Base-by-base conservation (phyloP, 2,888 invertebrate species). In the Sipha maydis region DNA sequence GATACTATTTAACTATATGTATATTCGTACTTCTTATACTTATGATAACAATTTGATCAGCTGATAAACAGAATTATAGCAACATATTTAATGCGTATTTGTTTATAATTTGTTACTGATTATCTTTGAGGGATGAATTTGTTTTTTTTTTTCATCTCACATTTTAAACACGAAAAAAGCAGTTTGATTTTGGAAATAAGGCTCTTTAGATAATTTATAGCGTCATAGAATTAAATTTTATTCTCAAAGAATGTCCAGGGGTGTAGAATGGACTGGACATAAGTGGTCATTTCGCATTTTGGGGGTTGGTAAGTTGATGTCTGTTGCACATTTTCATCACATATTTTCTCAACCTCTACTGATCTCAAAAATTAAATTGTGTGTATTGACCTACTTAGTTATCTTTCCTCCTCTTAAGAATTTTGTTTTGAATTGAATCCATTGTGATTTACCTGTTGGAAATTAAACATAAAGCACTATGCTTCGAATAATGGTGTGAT, bases 211-310 rank as follows among this genome's bases (percentile, higher is more conserved):
- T 61, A 38, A 83, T 75, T 38, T 83, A 75, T 61, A 28, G 75
- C 8, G 14, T 17, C n/a, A 61, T 8, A 56, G 38, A 11, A 75
- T 38, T 2, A 14, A 5, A 67, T 77, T 77, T 31, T 31, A 85
- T 21, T 48, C 17, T 21, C 21, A 56, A 38, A 67, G 21, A 48
- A 41, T 77, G 41, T 61, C 41, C 41, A 76, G 61, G 31, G 19
- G n/a, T 17, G 67, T 48, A 77, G 19, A 67, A 31, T 48, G 75
- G 56, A 75, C 9, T 71, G 76, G 76, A 84, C 76, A 38, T 11
- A 28, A 73, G 34, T 71, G 17, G 73, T 73, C 34, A 28, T 67
- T 41, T 77, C 0, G 34, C 28, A 28, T 1, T 28, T 5, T n/a
- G 17, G 25, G 83, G 21, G 8, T 28, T 67, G 56, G 25, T 19